These are phyloP conservation scores for Drosophila subpulchrella DNA, from an alignment of 1,140 invertebrate genomes.

Conservation along the genomic window DNA sequence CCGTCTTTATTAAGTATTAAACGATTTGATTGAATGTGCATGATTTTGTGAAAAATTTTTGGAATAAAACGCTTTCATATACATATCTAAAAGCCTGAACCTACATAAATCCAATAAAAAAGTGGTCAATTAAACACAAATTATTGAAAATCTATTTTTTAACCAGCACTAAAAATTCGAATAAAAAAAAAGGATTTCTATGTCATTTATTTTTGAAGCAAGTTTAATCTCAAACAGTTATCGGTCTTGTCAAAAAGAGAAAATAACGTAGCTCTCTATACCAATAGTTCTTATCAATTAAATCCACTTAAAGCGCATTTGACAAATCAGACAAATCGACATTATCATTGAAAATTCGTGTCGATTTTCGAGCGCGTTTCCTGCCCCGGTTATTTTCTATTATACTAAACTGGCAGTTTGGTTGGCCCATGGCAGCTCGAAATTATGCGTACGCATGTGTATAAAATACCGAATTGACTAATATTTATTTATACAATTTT, in stretches of 20 bases:
- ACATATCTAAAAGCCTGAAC: no score
- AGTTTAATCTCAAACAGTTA: background rate
- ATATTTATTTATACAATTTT: constrained; percentile 79
- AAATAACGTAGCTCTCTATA: background rate
- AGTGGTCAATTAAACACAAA: no score
- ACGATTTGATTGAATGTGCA: no score
- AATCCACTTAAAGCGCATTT: constrained; percentile 44
- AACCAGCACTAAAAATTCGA: no score
- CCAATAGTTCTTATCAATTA: constrained; percentile 20
- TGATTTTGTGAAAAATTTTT: no score
- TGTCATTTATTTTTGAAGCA: no score
- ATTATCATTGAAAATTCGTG: constrained; percentile 14
- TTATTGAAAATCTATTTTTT: no score
- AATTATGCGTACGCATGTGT: constrained; percentile 63
- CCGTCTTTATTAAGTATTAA: no score
- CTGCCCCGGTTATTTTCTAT: constrained; percentile 20
- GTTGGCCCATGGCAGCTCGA: constrained; percentile 9
- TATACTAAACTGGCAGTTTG: constrained; percentile 13
- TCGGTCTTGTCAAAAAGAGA: background rate
- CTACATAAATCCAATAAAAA: no score
- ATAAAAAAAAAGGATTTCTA: no score
- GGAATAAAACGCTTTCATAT: no score
- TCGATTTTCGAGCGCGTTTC: constrained; percentile 23
- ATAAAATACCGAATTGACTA: constrained; percentile 67
- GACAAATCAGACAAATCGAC: constrained; percentile 8